Percentiles rank a stretch among this genome's conserved stretches.
phyloP scores from a whole-genome alignment of 2,888 invertebrate species.

The Tineola bisselliella region DNA sequence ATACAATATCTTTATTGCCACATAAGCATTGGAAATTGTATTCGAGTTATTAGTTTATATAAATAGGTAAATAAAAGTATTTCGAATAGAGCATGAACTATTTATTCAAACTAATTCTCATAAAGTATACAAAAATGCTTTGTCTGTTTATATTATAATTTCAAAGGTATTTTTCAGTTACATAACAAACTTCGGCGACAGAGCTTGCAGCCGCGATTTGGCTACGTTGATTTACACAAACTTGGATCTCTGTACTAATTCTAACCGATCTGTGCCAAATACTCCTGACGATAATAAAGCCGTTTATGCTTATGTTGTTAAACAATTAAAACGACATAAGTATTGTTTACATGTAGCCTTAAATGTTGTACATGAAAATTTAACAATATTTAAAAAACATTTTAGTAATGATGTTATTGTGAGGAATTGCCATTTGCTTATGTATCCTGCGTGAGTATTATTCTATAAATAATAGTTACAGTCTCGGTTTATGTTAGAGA shows the following conservation, averaged over 20 bases:
- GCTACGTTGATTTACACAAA: slow-evolving; percentile 32
- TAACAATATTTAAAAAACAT: slow-evolving; percentile 59
- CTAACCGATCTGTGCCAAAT: not conserved
- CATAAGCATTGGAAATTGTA: no score
- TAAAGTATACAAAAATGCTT: no score
- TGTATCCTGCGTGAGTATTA: slow-evolving; percentile 74
- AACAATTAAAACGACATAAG: slow-evolving; percentile 66
- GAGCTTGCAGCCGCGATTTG: slow-evolving; percentile 49
- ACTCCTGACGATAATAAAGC: not conserved
- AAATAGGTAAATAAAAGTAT: no score
- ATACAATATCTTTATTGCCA: no score
- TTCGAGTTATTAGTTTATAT: no score
- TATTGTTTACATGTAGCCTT: slow-evolving; percentile 72
- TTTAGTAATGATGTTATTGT: slow-evolving; percentile 67
- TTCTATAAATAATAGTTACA: not conserved
- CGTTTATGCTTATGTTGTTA: slow-evolving; percentile 20
- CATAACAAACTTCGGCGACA: slow-evolving; percentile 66
- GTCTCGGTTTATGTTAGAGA: no score
- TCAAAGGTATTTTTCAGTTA: slow-evolving; percentile 42
- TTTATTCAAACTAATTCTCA: no score
- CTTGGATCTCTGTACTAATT: not conserved
- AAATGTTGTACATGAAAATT: slow-evolving; percentile 66
- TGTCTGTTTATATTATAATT: no score
- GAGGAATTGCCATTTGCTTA: slow-evolving; percentile 69
- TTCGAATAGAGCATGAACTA: no score